These are phyloP conservation scores for Brachionus rotundiformis DNA, from an alignment of 1,140 invertebrate genomes.

Conservation along the genomic window DNA sequence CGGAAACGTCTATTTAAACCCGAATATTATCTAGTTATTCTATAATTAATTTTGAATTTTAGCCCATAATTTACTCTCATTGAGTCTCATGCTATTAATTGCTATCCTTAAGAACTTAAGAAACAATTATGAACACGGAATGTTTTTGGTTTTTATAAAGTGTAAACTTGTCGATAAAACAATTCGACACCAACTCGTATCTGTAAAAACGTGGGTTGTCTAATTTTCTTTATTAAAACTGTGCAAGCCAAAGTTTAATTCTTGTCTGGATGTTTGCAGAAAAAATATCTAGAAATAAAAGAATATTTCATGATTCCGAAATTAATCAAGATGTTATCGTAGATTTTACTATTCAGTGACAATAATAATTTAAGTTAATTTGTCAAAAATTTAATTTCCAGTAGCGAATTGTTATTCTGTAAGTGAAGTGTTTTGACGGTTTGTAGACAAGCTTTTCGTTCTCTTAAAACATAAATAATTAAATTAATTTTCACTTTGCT, in stretches of 20 bases:
- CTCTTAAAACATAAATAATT: constrained; percentile 16
- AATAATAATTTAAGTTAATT: constrained; percentile 42
- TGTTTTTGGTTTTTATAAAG: background rate
- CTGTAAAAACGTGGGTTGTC: background rate
- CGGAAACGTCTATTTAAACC: background rate
- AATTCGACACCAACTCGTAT: background rate
- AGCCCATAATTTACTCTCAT: background rate
- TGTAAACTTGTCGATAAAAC: background rate
- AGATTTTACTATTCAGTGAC: background rate
- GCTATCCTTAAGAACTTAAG: background rate
- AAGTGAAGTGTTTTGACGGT: background rate
- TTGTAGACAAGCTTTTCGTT: background rate
- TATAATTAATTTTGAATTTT: background rate
- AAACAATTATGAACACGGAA: constrained; percentile 44
- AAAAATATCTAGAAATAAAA: background rate
- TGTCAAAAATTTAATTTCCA: constrained; percentile 10
- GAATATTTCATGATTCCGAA: constrained; percentile 36
- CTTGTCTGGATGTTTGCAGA: background rate
- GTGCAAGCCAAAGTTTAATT: background rate
- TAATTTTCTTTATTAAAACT: background rate
- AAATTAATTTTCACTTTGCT: constrained; percentile 35
- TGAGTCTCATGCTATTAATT: constrained; percentile 39
- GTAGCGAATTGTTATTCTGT: constrained; percentile 16
- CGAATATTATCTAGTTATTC: background rate
- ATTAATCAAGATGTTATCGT: constrained; percentile 38